These are phyloP conservation scores for Cosmia trapezina DNA, from an alignment of 2,888 invertebrate species.

Conservation along the genomic window DNA sequence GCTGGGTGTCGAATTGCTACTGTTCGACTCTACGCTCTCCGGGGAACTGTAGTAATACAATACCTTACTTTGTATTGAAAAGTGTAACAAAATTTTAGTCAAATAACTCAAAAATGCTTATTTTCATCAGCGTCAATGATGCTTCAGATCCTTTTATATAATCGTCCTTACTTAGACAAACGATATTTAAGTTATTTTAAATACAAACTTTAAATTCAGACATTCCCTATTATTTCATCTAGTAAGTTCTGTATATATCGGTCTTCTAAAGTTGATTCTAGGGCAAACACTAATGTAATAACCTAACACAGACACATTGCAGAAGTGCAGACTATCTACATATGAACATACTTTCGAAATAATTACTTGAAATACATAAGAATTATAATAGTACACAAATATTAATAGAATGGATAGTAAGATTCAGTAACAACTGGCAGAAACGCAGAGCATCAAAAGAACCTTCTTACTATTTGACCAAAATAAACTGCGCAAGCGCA, in stretches of 20 bases:
- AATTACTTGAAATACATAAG: background rate
- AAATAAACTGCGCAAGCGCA: background rate
- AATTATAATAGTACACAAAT: background rate
- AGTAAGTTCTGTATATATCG: background rate
- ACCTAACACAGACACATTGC: slow-evolving; percentile 31
- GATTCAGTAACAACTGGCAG: background rate
- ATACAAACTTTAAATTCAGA: background rate
- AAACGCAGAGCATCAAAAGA: background rate
- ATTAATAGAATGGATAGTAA: background rate
- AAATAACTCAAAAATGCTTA: background rate
- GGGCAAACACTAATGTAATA: slow-evolving; percentile 12
- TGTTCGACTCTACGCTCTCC: slow-evolving; percentile 86
- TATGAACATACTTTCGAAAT: background rate
- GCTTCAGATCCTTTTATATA: background rate
- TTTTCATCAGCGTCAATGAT: background rate
- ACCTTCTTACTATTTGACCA: too few species aligned
- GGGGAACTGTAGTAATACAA: slow-evolving; percentile 73
- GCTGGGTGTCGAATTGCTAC: slow-evolving; percentile 86
- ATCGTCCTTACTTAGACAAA: background rate
- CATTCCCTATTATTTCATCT: background rate
- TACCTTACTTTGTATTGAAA: slow-evolving; percentile 29
- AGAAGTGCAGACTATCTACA: slow-evolving; percentile 14
- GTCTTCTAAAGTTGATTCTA: slow-evolving; percentile 21
- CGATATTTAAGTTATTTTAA: background rate
- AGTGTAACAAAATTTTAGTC: slow-evolving; percentile 11